These are phyloP conservation scores for Proterorhinus semilunaris DNA, from an alignment of 2,113 vertebrate genomes.

Conservation along the genomic window DNA sequence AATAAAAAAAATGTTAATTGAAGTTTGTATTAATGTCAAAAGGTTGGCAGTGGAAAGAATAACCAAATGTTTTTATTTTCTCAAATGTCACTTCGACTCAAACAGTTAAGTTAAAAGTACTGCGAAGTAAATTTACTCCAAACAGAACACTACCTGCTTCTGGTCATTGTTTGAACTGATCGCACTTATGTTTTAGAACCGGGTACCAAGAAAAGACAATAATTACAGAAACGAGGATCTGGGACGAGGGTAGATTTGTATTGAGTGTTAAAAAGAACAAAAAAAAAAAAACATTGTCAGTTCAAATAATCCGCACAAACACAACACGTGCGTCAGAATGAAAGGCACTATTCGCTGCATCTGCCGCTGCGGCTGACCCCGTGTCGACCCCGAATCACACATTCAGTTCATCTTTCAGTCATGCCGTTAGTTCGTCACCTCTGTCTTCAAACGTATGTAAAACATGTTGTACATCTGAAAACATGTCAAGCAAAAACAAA, in stretches of 20 bases:
- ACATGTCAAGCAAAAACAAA: conserved; percentile 21
- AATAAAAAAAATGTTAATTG: no score
- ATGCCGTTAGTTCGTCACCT: neutral
- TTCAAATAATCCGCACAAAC: conserved; percentile 5
- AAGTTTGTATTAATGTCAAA: no score
- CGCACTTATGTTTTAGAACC: no score
- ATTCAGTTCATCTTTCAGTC: neutral
- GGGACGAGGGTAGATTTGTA: conserved; percentile 5
- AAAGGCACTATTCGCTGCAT: conserved; percentile 68
- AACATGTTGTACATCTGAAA: conserved; percentile 25
- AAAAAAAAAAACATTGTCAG: conserved; percentile 1
- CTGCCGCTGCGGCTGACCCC: conserved; percentile 17
- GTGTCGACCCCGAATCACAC: conserved; percentile 24
- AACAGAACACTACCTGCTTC: no score
- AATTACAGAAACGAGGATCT: neutral
- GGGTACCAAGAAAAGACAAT: neutral
- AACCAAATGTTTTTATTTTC: no score
- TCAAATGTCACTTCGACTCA: no score
- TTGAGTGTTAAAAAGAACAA: conserved; percentile 36
- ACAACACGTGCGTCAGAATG: conserved; percentile 21
- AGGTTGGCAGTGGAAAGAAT: no score
- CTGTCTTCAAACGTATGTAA: conserved; percentile 31
- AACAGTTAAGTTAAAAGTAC: no score
- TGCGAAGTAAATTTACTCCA: no score
- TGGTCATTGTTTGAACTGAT: no score